phyloP scores from a whole-genome alignment of 2,888 invertebrate genomes.

The Nephrotoma flavescens region DNA sequence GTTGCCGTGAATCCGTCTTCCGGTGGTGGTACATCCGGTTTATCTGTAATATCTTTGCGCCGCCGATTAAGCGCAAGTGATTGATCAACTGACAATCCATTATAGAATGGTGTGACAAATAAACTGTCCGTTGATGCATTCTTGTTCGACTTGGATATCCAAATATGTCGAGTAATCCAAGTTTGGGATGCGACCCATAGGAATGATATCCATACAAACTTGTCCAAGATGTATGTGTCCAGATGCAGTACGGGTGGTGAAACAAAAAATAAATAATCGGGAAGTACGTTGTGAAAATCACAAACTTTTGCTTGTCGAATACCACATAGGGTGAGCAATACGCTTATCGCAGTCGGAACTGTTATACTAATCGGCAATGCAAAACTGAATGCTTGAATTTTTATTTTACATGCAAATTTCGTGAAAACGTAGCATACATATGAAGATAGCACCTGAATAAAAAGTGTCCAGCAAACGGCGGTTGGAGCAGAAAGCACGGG shows the following conservation, averaged over 20 bases:
- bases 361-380: conserved; percentile 68
- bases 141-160: conserved; percentile 69
- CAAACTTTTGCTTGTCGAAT: conserved; percentile 51
- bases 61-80: conserved; percentile 69
- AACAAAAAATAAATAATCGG: conserved; percentile 74
- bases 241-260: conserved; percentile 50
- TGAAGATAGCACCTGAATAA: conserved; percentile 50
- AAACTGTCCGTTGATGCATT: conserved; percentile 72
- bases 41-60: conserved; percentile 40
- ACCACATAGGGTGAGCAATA: conserved; percentile 52
- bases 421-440: conserved; percentile 51
- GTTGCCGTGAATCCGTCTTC: neutral
- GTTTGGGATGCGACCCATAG: conserved; percentile 69
- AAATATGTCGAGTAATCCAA: conserved; percentile 76
- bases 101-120: conserved; percentile 73
- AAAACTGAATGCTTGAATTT: conserved; percentile 78
- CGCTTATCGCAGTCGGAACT: conserved; percentile 55
- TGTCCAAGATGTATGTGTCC: conserved; percentile 39
- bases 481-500: conserved; percentile 16
- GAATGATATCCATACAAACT: conserved; percentile 65
- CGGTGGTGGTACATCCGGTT: neutral
- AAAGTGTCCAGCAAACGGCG: conserved; percentile 38
- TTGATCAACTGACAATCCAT: conserved; percentile 68
- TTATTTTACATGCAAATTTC: conserved; percentile 77
- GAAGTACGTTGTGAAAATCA: conserved; percentile 47